Conservation (phyloP, 2,888 invertebrate genomes). For the Pterobdella sp. region DNA sequence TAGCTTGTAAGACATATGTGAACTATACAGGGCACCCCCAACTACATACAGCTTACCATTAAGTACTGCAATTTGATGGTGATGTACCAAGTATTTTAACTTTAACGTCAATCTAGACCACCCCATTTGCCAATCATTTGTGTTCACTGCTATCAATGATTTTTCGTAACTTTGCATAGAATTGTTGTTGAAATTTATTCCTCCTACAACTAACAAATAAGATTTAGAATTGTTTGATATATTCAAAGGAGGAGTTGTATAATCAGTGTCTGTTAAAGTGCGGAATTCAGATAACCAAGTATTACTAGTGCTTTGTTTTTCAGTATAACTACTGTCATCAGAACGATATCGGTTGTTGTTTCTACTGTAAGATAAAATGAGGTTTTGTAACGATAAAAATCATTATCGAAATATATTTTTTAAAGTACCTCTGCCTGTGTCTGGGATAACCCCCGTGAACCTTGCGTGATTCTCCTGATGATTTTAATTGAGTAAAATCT, state of each 20-base stretch:
- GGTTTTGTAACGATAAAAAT: no score
- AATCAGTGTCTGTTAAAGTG: no score
- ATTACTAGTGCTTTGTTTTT: neutral
- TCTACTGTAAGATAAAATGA: no score
- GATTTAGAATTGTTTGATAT: neutral
- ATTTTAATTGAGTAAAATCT: no score
- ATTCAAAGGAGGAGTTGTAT: neutral
- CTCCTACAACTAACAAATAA: conserved; percentile 16
- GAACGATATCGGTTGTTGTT: neutral
- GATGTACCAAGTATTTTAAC: conserved; percentile 11
- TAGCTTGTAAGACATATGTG: neutral
- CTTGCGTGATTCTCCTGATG: no score
- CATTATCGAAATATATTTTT: no score
- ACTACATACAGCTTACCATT: conserved; percentile 8
- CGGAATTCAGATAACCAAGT: no score
- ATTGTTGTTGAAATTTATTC: conserved; percentile 8
- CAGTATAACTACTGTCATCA: neutral
- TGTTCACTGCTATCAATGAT: neutral
- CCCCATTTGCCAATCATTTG: neutral
- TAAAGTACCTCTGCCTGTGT: no score
- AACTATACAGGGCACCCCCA: conserved; percentile 14
- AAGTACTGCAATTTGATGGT: conserved; percentile 17
- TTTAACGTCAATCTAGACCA: conserved; percentile 8
- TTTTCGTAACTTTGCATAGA: neutral
- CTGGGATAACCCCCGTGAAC: no score